Conservation (phyloP, 2,797 vertebrate genomes). For the Acanthurus lineatus region DNA sequence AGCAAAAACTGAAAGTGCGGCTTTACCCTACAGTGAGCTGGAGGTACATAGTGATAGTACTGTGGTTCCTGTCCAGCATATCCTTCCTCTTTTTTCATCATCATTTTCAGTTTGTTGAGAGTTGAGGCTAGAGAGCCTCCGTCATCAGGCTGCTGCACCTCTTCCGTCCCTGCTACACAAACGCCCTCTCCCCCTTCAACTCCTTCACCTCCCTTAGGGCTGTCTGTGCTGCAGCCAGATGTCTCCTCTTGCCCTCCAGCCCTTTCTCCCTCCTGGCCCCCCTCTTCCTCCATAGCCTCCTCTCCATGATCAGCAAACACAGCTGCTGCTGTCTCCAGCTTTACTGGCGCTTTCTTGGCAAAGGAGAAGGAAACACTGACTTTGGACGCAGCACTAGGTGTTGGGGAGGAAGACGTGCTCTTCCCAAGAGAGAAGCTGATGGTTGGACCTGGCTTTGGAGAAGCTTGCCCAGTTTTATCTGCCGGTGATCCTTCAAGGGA, state of each 20-base stretch:
- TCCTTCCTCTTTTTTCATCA: constrained; percentile 96
- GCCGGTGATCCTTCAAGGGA: constrained; percentile 62
- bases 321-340: constrained; percentile 95
- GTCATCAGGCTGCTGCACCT: constrained; percentile 78
- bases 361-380: constrained; percentile 98
- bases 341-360: constrained; percentile 96
- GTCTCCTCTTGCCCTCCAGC: constrained; percentile 74
- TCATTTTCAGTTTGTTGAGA: constrained; percentile 95
- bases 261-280: constrained; percentile 87
- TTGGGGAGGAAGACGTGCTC: constrained; percentile 82
- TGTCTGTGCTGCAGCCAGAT: constrained; percentile 69
- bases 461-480: constrained; percentile 75
- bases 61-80: constrained; percentile 90
- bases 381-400: constrained; percentile 87
- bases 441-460: constrained; percentile 80
- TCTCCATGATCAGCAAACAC: constrained; percentile 95
- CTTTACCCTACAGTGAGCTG: constrained; percentile 97
- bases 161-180: constrained; percentile 48
- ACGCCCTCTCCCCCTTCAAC: constrained; percentile 56
- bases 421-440: constrained; percentile 92
- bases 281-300: constrained; percentile 90
- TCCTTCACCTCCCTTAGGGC: constrained; percentile 65
- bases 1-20: constrained; percentile 98
- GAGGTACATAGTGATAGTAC: constrained; percentile 98
- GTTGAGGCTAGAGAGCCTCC: constrained; percentile 91